A percentile compares a stretch with the other conserved stretches of the same genome.
These are phyloP conservation scores for Leptopilina syphax DNA, from an alignment of 2,888 invertebrate species.

Conservation along the genomic window DNA sequence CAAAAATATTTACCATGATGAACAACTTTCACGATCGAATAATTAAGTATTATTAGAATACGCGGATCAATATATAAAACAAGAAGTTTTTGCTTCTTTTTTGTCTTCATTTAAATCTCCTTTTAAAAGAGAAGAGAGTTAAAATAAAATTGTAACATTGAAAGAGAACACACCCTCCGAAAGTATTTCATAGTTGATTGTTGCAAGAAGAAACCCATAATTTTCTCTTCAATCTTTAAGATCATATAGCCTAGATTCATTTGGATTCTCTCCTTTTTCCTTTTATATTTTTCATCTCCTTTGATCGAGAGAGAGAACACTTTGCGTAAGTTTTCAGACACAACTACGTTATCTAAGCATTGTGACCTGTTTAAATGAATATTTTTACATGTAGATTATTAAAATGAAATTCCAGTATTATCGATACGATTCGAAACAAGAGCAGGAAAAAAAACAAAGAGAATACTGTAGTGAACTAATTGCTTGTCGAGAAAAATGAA, in stretches of 20 bases:
- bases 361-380: constrained; percentile 4
- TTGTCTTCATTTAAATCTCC: background rate
- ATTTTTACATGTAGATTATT: constrained; percentile 10
- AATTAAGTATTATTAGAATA: background rate
- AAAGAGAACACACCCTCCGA: background rate
- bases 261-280: background rate
- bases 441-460: background rate
- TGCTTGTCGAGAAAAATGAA: background rate
- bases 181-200: background rate
- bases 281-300: background rate
- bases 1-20: background rate
- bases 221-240: constrained; percentile 22
- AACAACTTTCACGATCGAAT: background rate
- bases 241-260: constrained; percentile 9
- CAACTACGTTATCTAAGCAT: background rate
- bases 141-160: background rate
- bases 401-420: constrained; percentile 5
- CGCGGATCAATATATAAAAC: too few relatives aligned
- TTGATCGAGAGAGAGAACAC: background rate
- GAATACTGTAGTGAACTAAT: background rate
- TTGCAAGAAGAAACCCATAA: constrained; percentile 5
- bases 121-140: background rate
- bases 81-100: background rate
- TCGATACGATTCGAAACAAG: background rate
- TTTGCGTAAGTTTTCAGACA: constrained; percentile 21